phyloP scores from a whole-genome alignment of 2,797 vertebrate species.

The Danio kyathit region DNA sequence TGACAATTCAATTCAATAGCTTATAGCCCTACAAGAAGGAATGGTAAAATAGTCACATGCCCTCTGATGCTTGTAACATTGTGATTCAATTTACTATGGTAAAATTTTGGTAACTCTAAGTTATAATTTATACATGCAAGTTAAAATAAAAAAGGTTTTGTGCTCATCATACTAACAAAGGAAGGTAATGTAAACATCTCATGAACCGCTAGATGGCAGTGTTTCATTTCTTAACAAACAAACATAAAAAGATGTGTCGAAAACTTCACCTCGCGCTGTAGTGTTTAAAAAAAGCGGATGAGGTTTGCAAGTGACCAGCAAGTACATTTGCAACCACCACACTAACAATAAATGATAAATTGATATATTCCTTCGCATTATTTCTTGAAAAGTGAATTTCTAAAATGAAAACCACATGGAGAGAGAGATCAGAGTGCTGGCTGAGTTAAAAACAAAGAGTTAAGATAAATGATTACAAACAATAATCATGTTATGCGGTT shows the following conservation, averaged over 20 bases:
- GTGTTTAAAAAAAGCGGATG: neutral
- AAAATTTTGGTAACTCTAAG: too few species aligned
- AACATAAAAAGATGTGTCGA: neutral
- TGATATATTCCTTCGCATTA: neutral
- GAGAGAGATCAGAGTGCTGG: neutral
- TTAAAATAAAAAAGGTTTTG: neutral
- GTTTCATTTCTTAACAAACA: slow-evolving; percentile 18
- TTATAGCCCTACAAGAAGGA: neutral
- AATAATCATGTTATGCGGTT: too few species aligned
- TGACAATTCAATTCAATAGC: neutral
- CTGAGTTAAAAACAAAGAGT: neutral
- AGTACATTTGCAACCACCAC: neutral
- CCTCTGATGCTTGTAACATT: too few species aligned
- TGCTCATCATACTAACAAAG: neutral
- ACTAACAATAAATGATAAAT: neutral
- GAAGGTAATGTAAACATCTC: neutral
- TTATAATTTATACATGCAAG: too few species aligned
- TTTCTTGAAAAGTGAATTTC: neutral
- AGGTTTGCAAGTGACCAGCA: neutral
- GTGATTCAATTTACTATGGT: too few species aligned
- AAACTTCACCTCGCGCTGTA: neutral
- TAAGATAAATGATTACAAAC: slow-evolving; percentile 1
- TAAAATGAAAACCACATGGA: slow-evolving; percentile 12
- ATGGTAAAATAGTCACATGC: neutral
- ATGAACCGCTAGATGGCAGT: slow-evolving; percentile 55